These are phyloP conservation scores for Phoxinus phoxinus DNA, from an alignment of 2,113 vertebrate genomes.

Conservation along the genomic window DNA sequence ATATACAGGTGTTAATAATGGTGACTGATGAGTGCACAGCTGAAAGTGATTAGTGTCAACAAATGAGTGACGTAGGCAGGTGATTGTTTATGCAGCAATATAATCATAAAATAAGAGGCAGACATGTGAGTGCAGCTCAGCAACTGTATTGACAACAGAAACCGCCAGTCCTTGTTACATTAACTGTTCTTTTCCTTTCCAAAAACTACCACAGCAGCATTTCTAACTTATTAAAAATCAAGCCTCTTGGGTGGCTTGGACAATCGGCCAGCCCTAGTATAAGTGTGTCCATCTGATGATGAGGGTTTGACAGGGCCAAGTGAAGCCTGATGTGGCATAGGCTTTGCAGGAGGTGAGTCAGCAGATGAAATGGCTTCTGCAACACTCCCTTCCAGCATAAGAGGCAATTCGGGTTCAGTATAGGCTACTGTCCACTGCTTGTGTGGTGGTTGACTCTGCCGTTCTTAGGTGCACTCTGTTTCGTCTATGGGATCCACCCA, in stretches of 20 bases:
- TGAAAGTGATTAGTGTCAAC: no score
- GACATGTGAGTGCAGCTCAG: no score
- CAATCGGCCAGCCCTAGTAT: not conserved
- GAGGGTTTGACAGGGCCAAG: not conserved
- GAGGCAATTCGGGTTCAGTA: not conserved
- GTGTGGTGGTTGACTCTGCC: slow-evolving; percentile 7
- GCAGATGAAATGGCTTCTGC: not conserved
- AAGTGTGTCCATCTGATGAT: not conserved
- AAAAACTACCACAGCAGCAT: no score
- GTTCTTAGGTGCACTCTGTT: slow-evolving; percentile 39
- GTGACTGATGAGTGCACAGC: no score
- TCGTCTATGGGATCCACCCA: slow-evolving; percentile 9
- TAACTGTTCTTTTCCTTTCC: no score
- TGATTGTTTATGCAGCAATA: no score
- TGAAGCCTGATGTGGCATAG: not conserved
- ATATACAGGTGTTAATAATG: no score
- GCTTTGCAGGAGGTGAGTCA: not conserved
- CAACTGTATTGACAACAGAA: no score
- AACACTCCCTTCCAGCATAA: not conserved
- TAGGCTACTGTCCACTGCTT: not conserved
- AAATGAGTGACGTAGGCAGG: no score
- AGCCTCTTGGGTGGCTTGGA: not conserved
- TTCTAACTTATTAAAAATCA: no score
- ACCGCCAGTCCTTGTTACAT: no score
- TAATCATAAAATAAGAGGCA: no score